Evolutionary conservation across 2,888 invertebrate genomes (phyloP), one percentile per base, ranked within the genome.

Genomic region (Aleiodes testaceus): DNA sequence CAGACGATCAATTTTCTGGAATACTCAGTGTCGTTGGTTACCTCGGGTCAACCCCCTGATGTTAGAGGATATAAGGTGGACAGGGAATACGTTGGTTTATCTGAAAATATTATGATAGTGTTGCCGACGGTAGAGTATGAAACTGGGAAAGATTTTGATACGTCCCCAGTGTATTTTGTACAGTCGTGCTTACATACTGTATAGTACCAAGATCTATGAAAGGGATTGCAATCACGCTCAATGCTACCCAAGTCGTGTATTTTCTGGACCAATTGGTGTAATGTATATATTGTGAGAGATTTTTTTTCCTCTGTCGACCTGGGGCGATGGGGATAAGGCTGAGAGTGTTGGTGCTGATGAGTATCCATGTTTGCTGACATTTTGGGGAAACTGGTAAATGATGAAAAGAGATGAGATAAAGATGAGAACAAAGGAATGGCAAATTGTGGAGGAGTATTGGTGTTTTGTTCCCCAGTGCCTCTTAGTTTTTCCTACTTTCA

Each of bases 141-240:
- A 73, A 70, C 70, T 47, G 70, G 72, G 5, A 63, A 64, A 70
- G 77, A 77, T 84, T 85, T 84, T 85, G 82, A 86, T 85, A 84
- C 80, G 84, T 86, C 85, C 86, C 86, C 75, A 82, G 86, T 75
- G 86, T 84, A 74, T 16, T 16, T 81, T 80, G 81, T 85, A 82
- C 82, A 70, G 75, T 74, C 75, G 77, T 74, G 66, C 76, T 36
- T 74, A 70, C 78, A 78, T 49, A 75, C 80, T 81, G 79, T 86
- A 85, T 81, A 84, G 75, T 36, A 36, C 36, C 79, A 79, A 82
- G 84, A 86, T 85, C 84, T 85, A 85, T 81, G 85, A 84, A 82
- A 82, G 81, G 86, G 84, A 86, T 86, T 83, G 85, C 86, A 86
- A 86, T 86, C 86, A 84, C 84, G 84, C 82, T 82, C 82, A 36